phyloP scores from a whole-genome alignment of 2,888 invertebrate species.

The Glyphotaelius pellucidus region DNA sequence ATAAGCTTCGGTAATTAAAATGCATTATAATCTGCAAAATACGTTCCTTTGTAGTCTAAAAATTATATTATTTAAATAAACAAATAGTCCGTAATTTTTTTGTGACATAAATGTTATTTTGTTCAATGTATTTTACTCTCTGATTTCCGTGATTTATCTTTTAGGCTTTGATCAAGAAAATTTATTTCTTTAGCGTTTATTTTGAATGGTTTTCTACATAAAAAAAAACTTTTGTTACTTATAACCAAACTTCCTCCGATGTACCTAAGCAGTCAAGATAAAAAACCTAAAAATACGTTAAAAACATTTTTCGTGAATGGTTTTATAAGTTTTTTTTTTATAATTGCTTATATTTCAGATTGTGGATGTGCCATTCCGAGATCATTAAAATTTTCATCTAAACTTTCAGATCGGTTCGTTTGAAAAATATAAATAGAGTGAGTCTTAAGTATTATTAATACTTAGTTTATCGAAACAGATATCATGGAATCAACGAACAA shows the following conservation, averaged over 20 bases:
- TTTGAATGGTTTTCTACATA: background rate
- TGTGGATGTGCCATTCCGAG: too few species aligned
- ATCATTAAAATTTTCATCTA: background rate
- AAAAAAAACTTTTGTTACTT: background rate
- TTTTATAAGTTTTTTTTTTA: background rate
- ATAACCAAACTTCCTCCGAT: background rate
- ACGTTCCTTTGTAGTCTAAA: too few species aligned
- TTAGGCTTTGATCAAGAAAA: background rate
- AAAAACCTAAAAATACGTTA: background rate
- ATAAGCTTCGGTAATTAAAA: too few species aligned
- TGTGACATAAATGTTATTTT: too few species aligned
- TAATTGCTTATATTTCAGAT: too few species aligned
- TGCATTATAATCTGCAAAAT: too few species aligned
- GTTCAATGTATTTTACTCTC: too few species aligned
- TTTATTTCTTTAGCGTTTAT: background rate
- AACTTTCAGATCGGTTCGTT: background rate
- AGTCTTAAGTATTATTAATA: background rate
- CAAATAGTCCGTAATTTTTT: too few species aligned
- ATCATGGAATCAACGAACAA: background rate
- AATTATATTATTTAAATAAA: too few species aligned
- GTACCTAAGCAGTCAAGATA: background rate
- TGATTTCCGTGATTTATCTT: background rate
- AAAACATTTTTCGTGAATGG: background rate
- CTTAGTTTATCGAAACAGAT: background rate
- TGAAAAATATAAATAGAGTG: too few species aligned